These are phyloP conservation scores for Kuschelorhynchus macadamiae DNA, from an alignment of 2,888 invertebrate species.

Conservation along the genomic window DNA sequence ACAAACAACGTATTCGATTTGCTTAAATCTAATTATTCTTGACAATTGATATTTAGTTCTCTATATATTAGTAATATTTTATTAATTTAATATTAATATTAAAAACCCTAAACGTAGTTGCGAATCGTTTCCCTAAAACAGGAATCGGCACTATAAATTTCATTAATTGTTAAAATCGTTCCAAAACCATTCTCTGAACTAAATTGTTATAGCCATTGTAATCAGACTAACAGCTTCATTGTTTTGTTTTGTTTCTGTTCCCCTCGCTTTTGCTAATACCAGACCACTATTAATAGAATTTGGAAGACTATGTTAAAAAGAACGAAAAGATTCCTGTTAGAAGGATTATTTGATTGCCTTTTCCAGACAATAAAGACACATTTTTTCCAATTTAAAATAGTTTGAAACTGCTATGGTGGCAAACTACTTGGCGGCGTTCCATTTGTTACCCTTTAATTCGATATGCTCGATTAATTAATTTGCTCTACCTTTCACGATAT, in stretches of 20 bases:
- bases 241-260: constrained; percentile 31
- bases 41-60: too few relatives aligned
- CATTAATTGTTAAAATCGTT: constrained; percentile 35
- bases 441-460: too few relatives aligned
- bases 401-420: too few relatives aligned
- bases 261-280: constrained; percentile 19
- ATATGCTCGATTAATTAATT: too few relatives aligned
- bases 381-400: too few relatives aligned
- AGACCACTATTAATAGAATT: constrained; percentile 17
- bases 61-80: too few relatives aligned
- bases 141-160: constrained; percentile 45
- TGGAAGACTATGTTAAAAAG: constrained; percentile 3
- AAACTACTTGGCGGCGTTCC: too few relatives aligned
- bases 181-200: constrained; percentile 35
- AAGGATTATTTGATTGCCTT: constrained; percentile 1
- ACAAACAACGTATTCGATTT: too few relatives aligned
- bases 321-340: not conserved
- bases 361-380: not conserved
- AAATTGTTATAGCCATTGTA: constrained; percentile 37
- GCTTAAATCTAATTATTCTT: too few relatives aligned
- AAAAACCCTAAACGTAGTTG: constrained; percentile 27
- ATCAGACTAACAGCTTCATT: constrained; percentile 39
- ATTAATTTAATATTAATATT: too few relatives aligned
- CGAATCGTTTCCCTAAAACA: constrained; percentile 20
- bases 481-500: too few relatives aligned